Conservation (phyloP, 2,113 vertebrate species). For the Puntigrus tetrazona region DNA sequence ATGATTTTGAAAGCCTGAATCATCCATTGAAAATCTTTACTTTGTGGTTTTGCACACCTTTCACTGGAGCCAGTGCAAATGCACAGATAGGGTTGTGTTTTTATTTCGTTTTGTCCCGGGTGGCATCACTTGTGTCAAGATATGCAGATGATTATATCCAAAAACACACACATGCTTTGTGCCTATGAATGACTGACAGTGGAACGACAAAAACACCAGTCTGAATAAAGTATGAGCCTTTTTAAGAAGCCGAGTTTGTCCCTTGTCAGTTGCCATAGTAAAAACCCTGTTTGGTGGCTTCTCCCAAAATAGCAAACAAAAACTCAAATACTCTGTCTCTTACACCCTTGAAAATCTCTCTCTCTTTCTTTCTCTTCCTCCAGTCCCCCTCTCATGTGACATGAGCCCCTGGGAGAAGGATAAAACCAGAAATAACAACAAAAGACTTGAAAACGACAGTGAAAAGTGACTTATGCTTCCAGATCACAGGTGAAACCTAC, state of each 20-base stretch:
- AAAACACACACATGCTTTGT: slow-evolving; percentile 29
- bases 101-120: neutral
- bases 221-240: slow-evolving; percentile 56
- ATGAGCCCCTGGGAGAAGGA: slow-evolving; percentile 1
- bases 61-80: neutral
- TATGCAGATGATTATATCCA: slow-evolving; percentile 33
- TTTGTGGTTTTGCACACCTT: neutral
- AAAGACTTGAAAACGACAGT: neutral
- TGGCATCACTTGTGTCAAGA: slow-evolving; percentile 30
- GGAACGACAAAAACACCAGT: slow-evolving; percentile 33
- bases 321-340: slow-evolving; percentile 33
- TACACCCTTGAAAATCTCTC: neutral
- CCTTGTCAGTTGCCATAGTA: slow-evolving; percentile 49
- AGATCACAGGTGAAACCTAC: slow-evolving; percentile 5
- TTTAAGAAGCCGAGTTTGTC: slow-evolving; percentile 50
- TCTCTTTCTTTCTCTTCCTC: neutral
- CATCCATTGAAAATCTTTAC: neutral
- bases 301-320: slow-evolving; percentile 52
- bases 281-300: slow-evolving; percentile 28
- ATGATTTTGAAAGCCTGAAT: neutral
- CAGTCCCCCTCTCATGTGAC: neutral
- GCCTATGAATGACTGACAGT: slow-evolving; percentile 42
- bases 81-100: neutral
- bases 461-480: neutral
- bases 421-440: slow-evolving; percentile 25